Base-by-base conservation (phyloP, 2,888 invertebrate genomes). In the Eupeodes latifasciatus region DNA sequence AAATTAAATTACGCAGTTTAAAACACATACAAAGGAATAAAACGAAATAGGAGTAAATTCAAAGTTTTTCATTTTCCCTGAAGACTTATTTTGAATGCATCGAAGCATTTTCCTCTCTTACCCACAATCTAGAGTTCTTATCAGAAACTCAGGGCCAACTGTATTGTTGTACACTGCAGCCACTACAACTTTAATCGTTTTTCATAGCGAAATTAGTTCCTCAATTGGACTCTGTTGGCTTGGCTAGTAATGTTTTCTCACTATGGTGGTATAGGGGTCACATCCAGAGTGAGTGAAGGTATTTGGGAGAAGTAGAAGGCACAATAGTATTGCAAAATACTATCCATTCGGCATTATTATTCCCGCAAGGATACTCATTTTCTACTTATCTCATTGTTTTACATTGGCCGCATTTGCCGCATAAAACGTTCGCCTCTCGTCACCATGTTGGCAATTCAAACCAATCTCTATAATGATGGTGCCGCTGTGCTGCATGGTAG, bases 361-460 rank as follows among this genome's bases (percentile, higher is more conserved):
- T 62, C 89, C 89, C 89, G 75, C 74, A 79, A 85, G 89, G 85
- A 82, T 85, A 82, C 81, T 85, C 85, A 89, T 89, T 89, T 89
- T 89, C 79, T 85, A 89, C 89, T 89, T 89, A 89, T 89, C 85
- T 89, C 85, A 89, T 89, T 89, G 89, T 89, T 89, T 89, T 89
- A 88, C 85, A 88, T 85, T 81, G 85, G 81, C 88, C 88, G 71
- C 85, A 85, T 85, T 88, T 81, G 84, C 76, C 78, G 78, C 78
- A 88, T 85, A 75, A 85, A 78, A 59, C 55, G 59, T 71, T 64
- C 36, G 67, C 55, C 75, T 75, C 77, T 69, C 81, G 69, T 85
- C 81, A 78, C 81, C 85, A 69, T 40, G 59, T 51, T 74, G 78
- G 64, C 78, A 78, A 85, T 85, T 81, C 85, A 49, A 81, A 71